Evolutionary conservation across 2,113 vertebrate genomes (phyloP).

Genomic region (Dicentrarchus labrax): DNA sequence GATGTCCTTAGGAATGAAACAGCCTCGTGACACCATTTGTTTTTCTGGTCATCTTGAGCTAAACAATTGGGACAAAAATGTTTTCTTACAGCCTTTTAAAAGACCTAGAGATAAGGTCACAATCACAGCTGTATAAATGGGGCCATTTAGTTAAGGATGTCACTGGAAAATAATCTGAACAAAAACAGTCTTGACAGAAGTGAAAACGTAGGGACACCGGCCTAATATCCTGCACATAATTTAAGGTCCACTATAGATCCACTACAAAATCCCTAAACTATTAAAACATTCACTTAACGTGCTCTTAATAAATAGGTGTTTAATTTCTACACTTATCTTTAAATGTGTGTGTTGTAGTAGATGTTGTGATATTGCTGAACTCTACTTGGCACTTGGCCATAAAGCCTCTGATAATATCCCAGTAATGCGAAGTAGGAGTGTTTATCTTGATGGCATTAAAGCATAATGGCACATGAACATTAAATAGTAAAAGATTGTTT

Average conservation of each 20-base stretch:
- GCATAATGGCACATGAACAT: background rate
- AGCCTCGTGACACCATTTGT: conserved; percentile 69
- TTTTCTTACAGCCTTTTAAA: conserved; percentile 46
- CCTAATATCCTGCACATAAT: conserved; percentile 1
- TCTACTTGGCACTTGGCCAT: conserved; percentile 1
- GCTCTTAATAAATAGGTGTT: background rate
- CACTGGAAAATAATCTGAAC: conserved; percentile 15
- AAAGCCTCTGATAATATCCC: conserved; percentile 25
- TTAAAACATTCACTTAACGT: background rate
- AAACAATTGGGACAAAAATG: conserved; percentile 64
- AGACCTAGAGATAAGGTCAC: conserved; percentile 41
- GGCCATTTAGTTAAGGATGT: conserved; percentile 30
- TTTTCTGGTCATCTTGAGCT: conserved; percentile 50
- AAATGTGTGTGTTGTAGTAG: background rate
- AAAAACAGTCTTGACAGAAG: background rate
- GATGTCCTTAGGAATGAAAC: conserved; percentile 51
- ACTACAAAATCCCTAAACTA: background rate
- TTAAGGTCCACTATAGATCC: background rate
- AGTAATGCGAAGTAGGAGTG: conserved; percentile 4
- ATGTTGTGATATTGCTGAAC: conserved; percentile 26
- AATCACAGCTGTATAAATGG: conserved; percentile 5
- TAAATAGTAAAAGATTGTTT: conserved; percentile 13
- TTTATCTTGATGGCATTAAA: conserved; percentile 25
- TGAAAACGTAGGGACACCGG: background rate
- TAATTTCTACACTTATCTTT: background rate